Evolutionary conservation across 2,888 invertebrate species (phyloP).

Genomic region (Metacarcinus magister): DNA sequence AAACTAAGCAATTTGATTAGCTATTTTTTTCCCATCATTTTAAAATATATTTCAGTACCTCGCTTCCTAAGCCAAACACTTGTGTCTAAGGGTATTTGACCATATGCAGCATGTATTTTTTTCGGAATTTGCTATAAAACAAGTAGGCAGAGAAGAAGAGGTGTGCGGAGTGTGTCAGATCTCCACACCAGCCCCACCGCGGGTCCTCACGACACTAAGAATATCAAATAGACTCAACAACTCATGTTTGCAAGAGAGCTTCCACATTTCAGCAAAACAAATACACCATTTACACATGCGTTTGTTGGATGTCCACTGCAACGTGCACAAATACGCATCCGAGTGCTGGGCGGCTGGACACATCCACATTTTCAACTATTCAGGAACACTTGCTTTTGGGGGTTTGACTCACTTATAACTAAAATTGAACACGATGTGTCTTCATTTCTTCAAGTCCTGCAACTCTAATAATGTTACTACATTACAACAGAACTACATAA

Average conservation of each 20-base stretch:
- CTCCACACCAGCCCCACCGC: not conserved
- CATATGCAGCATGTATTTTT: not conserved
- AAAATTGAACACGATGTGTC: not conserved
- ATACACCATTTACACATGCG: slow-evolving; percentile 61
- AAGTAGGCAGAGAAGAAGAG: not conserved
- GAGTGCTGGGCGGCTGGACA: not conserved
- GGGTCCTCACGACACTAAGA: not conserved
- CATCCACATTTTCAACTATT: not conserved
- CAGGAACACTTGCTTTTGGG: too few species aligned
- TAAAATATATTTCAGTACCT: not conserved
- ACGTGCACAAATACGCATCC: slow-evolving; percentile 31
- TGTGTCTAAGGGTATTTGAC: not conserved
- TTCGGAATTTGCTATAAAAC: not conserved
- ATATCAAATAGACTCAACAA: slow-evolving; percentile 50
- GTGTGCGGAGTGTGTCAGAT: not conserved
- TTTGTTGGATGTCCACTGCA: slow-evolving; percentile 64
- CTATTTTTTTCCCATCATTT: too few species aligned
- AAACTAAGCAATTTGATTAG: not conserved
- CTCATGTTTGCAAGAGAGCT: slow-evolving; percentile 60
- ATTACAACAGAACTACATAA: not conserved
- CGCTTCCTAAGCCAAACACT: not conserved
- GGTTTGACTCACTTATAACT: not conserved
- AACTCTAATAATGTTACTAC: not conserved
- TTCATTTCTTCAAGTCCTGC: not conserved
- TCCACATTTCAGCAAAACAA: slow-evolving; percentile 64